These are phyloP conservation scores for Picathartes gymnocephalus DNA, from an alignment of 2,113 vertebrate genomes.

Conservation along the genomic window DNA sequence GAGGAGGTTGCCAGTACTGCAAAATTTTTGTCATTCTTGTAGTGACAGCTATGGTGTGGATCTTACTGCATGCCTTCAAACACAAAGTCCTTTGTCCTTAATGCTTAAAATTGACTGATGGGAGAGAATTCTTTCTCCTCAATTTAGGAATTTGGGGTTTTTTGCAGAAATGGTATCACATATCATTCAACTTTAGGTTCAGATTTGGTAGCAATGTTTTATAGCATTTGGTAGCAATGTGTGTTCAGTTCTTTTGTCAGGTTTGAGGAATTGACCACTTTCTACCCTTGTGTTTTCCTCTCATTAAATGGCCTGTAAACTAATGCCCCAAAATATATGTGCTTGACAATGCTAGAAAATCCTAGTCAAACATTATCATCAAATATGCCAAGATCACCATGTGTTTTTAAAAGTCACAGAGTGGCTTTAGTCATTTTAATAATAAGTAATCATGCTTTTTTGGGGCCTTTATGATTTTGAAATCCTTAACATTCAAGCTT, in stretches of 20 bases:
- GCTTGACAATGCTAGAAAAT: background rate
- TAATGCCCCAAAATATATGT: background rate
- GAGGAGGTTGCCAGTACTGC: background rate
- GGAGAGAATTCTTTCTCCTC: slow-evolving; percentile 12
- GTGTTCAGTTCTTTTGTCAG: background rate
- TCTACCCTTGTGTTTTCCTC: background rate
- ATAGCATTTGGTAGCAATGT: background rate
- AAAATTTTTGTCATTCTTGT: background rate
- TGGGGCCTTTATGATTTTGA: background rate
- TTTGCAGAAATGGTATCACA: background rate
- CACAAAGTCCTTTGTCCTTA: background rate
- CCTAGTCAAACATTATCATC: background rate
- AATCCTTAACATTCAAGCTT: background rate
- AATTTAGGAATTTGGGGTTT: background rate
- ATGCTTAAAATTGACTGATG: background rate
- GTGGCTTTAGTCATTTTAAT: background rate
- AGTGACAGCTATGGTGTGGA: background rate
- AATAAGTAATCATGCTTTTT: background rate
- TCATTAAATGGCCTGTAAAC: background rate
- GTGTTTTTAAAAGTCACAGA: background rate
- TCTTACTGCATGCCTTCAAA: background rate
- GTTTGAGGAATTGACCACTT: background rate
- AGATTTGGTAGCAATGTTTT: background rate
- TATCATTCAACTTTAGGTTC: background rate
- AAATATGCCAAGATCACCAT: background rate